These are phyloP conservation scores for Petrocephalus microphthalmus DNA, from an alignment of 2,113 vertebrate genomes.

Conservation along the genomic window DNA sequence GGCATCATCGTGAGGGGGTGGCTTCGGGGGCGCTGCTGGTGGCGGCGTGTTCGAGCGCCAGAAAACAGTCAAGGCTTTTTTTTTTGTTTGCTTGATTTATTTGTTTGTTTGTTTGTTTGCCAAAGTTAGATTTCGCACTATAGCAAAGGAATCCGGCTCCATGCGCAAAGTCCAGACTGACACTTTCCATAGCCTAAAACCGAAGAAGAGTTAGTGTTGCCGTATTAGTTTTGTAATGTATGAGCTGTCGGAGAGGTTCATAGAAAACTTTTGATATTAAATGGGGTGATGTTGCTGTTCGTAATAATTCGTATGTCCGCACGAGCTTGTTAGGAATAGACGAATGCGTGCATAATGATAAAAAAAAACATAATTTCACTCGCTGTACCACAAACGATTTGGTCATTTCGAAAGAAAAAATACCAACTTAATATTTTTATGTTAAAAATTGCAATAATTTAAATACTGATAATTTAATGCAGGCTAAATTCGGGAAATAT, in stretches of 20 bases:
- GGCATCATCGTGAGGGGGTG: neutral
- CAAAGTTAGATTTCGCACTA: neutral
- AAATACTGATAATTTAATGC: neutral
- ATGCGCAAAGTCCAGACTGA: neutral
- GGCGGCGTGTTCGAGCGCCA: neutral
- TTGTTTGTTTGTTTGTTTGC: neutral
- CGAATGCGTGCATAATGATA: neutral
- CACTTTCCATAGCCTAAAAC: neutral
- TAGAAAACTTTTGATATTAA: neutral
- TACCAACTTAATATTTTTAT: neutral
- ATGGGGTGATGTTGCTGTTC: neutral
- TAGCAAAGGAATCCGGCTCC: neutral
- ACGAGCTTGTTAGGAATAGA: neutral
- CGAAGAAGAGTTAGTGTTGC: neutral
- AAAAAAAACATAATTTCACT: neutral
- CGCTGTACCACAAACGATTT: neutral
- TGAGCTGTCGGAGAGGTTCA: neutral
- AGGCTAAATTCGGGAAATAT: neutral
- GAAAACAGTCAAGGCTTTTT: neutral
- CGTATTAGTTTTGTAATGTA: neutral
- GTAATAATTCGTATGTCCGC: neutral
- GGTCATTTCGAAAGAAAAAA: neutral
- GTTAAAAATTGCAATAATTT: neutral
- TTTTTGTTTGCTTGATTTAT: neutral
- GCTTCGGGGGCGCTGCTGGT: neutral